Evolutionary conservation across 2,888 invertebrate species (phyloP).

Genomic region (Polylopha cassiicola): DNA sequence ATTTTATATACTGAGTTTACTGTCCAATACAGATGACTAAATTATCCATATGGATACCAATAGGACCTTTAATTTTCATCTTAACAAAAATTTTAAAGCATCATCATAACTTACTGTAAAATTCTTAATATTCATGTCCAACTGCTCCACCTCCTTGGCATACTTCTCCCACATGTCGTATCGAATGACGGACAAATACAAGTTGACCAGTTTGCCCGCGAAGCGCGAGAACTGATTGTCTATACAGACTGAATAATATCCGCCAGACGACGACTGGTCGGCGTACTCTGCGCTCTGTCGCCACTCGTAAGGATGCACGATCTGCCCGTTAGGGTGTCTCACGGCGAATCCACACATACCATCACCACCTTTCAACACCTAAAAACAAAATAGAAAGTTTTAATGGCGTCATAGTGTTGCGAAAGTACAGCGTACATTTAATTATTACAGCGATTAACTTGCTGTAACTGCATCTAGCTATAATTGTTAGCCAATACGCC

Average conservation of each 20-base stretch:
- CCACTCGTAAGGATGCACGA: slow-evolving; percentile 95
- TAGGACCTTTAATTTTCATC: not conserved
- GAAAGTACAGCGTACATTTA: too few species aligned
- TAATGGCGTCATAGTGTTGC: not conserved
- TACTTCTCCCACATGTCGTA: slow-evolving; percentile 96
- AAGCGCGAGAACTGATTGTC: slow-evolving; percentile 96
- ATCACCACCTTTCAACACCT: slow-evolving; percentile 95
- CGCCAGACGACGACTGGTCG: slow-evolving; percentile 86
- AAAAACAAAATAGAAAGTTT: slow-evolving; percentile 30
- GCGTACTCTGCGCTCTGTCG: slow-evolving; percentile 92
- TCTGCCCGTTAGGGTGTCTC: slow-evolving; percentile 87
- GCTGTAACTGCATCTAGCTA: too few species aligned
- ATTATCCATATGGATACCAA: too few species aligned
- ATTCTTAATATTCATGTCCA: slow-evolving; percentile 92
- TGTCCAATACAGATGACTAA: too few species aligned
- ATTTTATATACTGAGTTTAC: too few species aligned
- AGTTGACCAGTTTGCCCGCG: slow-evolving; percentile 91
- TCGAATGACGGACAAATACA: slow-evolving; percentile 93
- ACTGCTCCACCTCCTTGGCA: slow-evolving; percentile 90
- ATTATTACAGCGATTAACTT: too few species aligned
- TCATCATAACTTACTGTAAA: slow-evolving; percentile 83
- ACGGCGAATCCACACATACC: slow-evolving; percentile 96
- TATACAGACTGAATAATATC: slow-evolving; percentile 93
- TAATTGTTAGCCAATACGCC: too few species aligned
- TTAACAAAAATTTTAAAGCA: slow-evolving; percentile 1